Conservation (phyloP, 2,888 invertebrate genomes). For the Chrysotoxum bicinctum region DNA sequence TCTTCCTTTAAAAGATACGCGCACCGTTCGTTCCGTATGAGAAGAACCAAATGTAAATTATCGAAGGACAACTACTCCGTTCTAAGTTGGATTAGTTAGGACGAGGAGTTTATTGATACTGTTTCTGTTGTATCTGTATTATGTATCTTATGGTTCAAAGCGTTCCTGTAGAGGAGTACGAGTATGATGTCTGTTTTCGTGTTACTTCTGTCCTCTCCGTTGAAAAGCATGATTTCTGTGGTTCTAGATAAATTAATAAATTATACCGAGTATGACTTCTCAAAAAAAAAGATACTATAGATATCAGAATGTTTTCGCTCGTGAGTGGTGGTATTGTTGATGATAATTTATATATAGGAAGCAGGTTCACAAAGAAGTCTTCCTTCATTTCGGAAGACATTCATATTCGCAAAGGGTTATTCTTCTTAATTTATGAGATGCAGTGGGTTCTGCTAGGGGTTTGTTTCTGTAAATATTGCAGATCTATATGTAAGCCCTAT, state of each 20-base stretch:
- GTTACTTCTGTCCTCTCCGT: conserved; percentile 20
- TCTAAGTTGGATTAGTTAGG: conserved; percentile 26
- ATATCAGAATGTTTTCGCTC: conserved; percentile 54
- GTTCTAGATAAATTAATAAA: conserved; percentile 66
- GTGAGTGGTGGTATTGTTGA: conserved; percentile 64
- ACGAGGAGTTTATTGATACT: conserved; percentile 10
- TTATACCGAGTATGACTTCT: conserved; percentile 58
- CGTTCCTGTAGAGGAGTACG: background rate
- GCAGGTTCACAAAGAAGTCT: conserved; percentile 49
- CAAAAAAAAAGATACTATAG: background rate
- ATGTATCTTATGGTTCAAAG: conserved; percentile 20
- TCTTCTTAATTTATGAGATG: conserved; percentile 2
- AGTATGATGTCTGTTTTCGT: conserved; percentile 32
- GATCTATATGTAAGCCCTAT: too few species aligned
- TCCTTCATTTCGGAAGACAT: conserved; percentile 43
- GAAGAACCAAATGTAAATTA: conserved; percentile 37
- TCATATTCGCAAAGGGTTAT: conserved; percentile 47
- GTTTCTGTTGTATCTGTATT: conserved; percentile 1
- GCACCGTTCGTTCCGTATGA: conserved; percentile 19
- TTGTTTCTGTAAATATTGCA: too few species aligned
- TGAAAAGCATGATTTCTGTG: conserved; percentile 58
- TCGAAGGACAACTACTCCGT: conserved; percentile 58
- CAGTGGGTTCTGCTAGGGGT: conserved; percentile 52
- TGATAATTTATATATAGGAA: conserved; percentile 57
- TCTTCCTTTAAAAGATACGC: conserved; percentile 55